Evolutionary conservation across 2,888 invertebrate genomes (phyloP).

Genomic region (Spialia ferax): DNA sequence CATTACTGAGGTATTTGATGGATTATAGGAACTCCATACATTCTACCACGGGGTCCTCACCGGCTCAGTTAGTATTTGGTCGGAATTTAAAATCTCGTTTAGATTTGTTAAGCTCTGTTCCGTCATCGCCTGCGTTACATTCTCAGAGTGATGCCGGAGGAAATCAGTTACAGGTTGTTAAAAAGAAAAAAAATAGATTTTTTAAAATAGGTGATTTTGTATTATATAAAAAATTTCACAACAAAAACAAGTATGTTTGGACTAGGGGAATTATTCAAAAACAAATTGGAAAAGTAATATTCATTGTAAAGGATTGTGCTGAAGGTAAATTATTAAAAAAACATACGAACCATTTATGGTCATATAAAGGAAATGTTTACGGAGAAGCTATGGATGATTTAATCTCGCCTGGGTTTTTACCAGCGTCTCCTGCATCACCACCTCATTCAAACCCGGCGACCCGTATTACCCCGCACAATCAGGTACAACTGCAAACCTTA

Average conservation of each 20-base stretch:
- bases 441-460: too few relatives aligned
- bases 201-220: neutral
- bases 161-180: neutral
- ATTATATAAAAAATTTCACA: neutral
- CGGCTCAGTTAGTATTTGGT: conserved; percentile 1
- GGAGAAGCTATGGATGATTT: too few relatives aligned
- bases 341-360: neutral
- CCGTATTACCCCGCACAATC: too few relatives aligned
- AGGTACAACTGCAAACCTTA: too few relatives aligned
- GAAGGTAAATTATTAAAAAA: neutral
- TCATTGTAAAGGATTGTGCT: neutral
- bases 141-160: too few relatives aligned
- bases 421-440: too few relatives aligned
- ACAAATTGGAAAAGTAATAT: neutral
- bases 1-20: neutral
- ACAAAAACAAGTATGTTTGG: neutral
- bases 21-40: neutral
- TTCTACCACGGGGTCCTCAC: conserved; percentile 3
- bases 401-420: too few relatives aligned
- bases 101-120: neutral
- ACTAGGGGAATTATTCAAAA: neutral
- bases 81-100: neutral
- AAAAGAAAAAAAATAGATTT: neutral
- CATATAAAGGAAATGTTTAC: neutral
- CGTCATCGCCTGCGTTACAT: neutral